Base-by-base conservation (phyloP, 2,797 vertebrate species). In the Holocentrus rufus region DNA sequence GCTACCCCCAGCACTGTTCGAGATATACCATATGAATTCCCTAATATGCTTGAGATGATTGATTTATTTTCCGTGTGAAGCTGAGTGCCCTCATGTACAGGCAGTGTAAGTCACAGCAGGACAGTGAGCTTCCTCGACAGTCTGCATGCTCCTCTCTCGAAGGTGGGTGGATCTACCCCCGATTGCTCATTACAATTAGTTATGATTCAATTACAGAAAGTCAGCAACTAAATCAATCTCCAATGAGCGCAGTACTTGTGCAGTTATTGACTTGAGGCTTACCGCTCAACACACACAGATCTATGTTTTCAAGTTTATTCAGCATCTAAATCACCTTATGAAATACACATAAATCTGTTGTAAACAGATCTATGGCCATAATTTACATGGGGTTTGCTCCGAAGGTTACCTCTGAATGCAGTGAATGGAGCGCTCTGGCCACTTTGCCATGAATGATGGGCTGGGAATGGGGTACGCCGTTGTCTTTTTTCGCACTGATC, bases 111-210 rank as follows among this genome's bases (percentile, higher is more conserved):
- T 82, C 76, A 86, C 77, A 77, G 81, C 70, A 44, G 70, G 66
- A 70, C 72, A 77, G 77, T 71, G 65, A 77, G 82, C 62, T 76
- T 77, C 66, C 52, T 67, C 23, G 61, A 66, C 39, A 20, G 67
- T 55, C 70, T 52, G 76, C 75, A 64, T 66, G 72, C 75, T 72
- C 74, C 77, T 88, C 86, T 88, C 77, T 87, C 90, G 80, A 56
- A 89, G 81, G 86, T 86, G 88, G 90, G 89, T 71, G 79, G 87
- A 78, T 85, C 75, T 84, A 80, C 61, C 81, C 62, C 68, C 74
- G 86, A 92, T 89, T 89, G 85, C 89, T 90, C 88, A 91, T 93
- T 92, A 91, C 69, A 89, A 82, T 92, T 91, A 92, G 87, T 90
- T 88, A 89, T 72, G 68, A 90, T 89, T 91, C 74, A 91, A 90